Evolutionary conservation across 2,113 vertebrate genomes (phyloP).

Genomic region (Neofelis nebulosa): DNA sequence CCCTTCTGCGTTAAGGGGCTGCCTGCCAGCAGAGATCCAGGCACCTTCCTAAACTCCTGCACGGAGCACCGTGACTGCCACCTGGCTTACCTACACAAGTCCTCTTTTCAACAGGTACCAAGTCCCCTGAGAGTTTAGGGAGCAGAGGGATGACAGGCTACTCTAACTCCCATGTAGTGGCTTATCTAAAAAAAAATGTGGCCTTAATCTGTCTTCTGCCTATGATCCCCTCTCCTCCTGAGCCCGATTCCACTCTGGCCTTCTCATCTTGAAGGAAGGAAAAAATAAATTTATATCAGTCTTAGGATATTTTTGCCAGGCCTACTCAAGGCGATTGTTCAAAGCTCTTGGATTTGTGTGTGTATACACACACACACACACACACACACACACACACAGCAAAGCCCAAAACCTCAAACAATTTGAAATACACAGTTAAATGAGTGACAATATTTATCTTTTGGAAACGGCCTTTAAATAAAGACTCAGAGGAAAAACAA

Average conservation of each 20-base stretch:
- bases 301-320: neutral
- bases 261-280: neutral
- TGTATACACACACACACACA: neutral
- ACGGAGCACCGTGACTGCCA: neutral
- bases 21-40: neutral
- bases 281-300: neutral
- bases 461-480: constrained; percentile 35
- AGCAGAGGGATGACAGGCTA: neutral
- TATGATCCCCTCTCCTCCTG: neutral
- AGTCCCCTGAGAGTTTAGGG: neutral
- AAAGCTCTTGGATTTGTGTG: neutral
- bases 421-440: neutral
- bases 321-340: neutral
- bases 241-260: neutral
- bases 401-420: neutral
- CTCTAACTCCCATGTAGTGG: too few relatives aligned
- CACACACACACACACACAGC: too few relatives aligned
- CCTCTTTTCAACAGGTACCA: accelerated
- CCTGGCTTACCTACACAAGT: neutral
- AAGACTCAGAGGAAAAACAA: constrained; percentile 17
- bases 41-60: neutral
- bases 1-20: neutral
- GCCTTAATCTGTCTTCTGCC: neutral
- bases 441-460: constrained; percentile 38
- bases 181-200: neutral